These are phyloP conservation scores for Enteromius treurensis DNA, from an alignment of 2,797 vertebrate genomes.

Conservation along the genomic window DNA sequence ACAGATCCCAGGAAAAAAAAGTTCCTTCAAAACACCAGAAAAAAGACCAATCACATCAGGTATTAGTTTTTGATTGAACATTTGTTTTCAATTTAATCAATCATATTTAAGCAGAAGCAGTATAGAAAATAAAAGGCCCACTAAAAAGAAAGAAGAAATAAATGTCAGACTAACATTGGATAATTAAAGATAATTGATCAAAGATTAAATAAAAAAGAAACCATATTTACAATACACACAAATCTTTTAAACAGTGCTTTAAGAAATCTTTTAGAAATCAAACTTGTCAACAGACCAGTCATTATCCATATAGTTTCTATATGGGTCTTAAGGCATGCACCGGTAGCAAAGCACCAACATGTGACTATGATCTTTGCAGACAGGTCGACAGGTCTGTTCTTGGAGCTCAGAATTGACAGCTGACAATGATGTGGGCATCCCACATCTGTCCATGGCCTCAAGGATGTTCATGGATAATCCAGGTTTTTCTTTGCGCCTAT, in stretches of 20 bases:
- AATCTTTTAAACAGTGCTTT: not conserved
- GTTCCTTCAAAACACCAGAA: not conserved
- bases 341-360: not conserved
- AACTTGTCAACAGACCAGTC: not conserved
- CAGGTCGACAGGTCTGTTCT: slow-evolving; percentile 2
- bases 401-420: not conserved
- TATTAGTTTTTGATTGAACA: not conserved
- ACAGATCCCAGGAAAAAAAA: slow-evolving; percentile 15
- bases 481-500: not conserved
- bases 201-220: not conserved
- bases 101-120: not conserved
- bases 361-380: slow-evolving; percentile 8
- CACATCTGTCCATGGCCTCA: slow-evolving; percentile 10
- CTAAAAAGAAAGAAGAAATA: not conserved
- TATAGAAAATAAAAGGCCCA: not conserved
- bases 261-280: not conserved
- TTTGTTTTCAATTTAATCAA: slow-evolving; percentile 4
- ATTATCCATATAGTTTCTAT: not conserved
- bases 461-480: slow-evolving; percentile 5
- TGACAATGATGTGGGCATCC: not conserved
- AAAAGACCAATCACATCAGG: not conserved
- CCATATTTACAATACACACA: not conserved
- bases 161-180: not conserved
- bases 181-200: not conserved
- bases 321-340: not conserved